These are phyloP conservation scores for Diceros bicornis DNA, from an alignment of 2,797 vertebrate species.

Conservation along the genomic window DNA sequence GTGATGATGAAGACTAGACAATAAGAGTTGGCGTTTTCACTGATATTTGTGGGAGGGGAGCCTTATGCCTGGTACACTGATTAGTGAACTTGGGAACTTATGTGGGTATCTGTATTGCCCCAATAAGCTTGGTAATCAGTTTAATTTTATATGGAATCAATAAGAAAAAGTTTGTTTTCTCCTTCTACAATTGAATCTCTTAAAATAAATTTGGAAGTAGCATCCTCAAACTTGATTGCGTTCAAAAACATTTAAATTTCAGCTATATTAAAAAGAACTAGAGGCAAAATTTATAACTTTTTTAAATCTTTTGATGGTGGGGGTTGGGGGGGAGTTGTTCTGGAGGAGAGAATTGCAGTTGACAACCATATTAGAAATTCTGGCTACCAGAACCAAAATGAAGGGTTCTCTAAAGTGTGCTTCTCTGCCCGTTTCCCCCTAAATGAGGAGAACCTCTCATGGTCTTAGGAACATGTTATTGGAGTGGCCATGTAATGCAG, in stretches of 20 bases:
- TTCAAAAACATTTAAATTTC: neutral
- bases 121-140: neutral
- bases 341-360: neutral
- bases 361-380: neutral
- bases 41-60: too few relatives aligned
- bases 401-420: fast-evolving
- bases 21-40: neutral
- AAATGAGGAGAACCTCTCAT: fast-evolving
- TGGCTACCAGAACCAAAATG: neutral
- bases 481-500: fast-evolving
- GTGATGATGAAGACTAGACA: neutral
- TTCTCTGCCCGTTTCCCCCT: fast-evolving
- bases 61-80: fast-evolving
- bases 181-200: neutral
- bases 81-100: neutral
- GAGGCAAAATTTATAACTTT: neutral
- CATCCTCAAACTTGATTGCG: neutral
- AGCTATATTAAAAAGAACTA: neutral
- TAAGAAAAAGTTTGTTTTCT: neutral
- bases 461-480: fast-evolving
- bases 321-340: neutral
- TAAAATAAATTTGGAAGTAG: neutral
- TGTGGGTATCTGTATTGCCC: neutral
- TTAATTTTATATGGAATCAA: neutral
- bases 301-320: neutral